These are phyloP conservation scores for Athrips mouffetella DNA, from an alignment of 2,888 invertebrate species.

Conservation along the genomic window DNA sequence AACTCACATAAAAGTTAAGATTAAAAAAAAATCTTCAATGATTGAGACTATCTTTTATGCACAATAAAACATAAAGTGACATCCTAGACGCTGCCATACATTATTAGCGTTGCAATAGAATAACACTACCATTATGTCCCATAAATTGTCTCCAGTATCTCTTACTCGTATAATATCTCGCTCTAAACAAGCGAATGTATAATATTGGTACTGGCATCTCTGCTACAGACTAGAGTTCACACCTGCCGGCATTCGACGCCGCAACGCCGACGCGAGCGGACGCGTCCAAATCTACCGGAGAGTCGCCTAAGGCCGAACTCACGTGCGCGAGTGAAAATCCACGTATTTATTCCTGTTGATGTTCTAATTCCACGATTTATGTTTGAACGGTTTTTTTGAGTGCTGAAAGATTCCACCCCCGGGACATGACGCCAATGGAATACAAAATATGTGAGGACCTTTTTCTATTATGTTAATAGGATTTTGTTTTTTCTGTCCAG, in stretches of 20 bases:
- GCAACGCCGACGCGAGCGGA: conserved; percentile 41
- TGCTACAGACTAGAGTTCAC: conserved; percentile 15
- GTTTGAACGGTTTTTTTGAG: conserved; percentile 43
- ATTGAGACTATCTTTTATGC: no score
- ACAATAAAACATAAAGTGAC: no score
- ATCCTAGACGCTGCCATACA: no score
- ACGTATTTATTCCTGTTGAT: conserved; percentile 42
- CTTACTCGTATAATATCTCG: conserved; percentile 6
- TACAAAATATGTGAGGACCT: conserved; percentile 52
- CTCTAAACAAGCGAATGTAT: conserved; percentile 12
- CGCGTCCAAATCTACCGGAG: conserved; percentile 26
- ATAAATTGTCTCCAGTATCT: conserved; percentile 2
- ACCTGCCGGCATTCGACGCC: conserved; percentile 56
- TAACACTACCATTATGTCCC: neutral
- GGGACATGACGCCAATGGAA: conserved; percentile 46
- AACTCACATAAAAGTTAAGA: no score
- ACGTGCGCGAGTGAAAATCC: conserved; percentile 42
- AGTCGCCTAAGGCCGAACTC: conserved; percentile 30
- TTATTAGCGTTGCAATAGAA: neutral
- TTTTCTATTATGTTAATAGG: conserved; percentile 44
- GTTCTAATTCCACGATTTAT: conserved; percentile 56
- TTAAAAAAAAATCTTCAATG: no score
- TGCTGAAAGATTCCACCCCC: conserved; percentile 39
- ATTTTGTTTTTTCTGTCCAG: conserved; percentile 32
- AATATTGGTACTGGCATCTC: conserved; percentile 4